Conservation (phyloP, 2,797 vertebrate species). For the Crypturellus tataupa region DNA sequence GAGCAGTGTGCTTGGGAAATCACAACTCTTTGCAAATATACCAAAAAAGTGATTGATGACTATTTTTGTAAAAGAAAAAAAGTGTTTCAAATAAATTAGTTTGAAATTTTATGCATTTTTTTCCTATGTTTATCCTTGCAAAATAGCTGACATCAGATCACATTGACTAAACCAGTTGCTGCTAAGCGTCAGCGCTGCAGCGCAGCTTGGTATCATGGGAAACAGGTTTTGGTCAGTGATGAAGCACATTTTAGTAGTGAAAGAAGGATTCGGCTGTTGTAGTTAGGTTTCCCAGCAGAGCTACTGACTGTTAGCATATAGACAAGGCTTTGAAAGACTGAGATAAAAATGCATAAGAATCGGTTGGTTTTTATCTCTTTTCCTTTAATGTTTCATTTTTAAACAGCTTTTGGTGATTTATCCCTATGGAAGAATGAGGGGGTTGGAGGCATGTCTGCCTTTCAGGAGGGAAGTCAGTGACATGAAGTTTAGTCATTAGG, state of each 20-base stretch:
- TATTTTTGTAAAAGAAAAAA: background rate
- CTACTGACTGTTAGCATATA: background rate
- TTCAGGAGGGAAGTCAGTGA: background rate
- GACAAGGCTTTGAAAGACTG: background rate
- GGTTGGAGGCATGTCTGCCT: background rate
- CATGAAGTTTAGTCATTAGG: fast-evolving
- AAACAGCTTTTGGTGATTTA: background rate
- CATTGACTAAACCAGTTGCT: background rate
- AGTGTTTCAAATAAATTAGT: background rate
- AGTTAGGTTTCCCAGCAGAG: background rate
- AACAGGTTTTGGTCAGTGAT: fast-evolving
- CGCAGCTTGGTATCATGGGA: background rate
- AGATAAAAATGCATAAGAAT: background rate
- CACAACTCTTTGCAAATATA: background rate
- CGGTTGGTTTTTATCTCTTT: background rate
- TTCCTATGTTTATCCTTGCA: background rate
- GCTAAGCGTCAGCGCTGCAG: fast-evolving
- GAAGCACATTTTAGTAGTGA: fast-evolving
- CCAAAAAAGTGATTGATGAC: background rate
- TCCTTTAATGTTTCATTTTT: background rate
- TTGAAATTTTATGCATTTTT: background rate
- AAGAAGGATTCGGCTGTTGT: background rate
- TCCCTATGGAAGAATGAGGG: background rate
- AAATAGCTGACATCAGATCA: background rate
- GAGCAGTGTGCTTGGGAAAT: background rate